A percentile compares a stretch with the other conserved stretches of the same genome.
Conservation (phyloP, 92 coral and sea anemone genomes). For the Micromussa lordhowensis region DNA sequence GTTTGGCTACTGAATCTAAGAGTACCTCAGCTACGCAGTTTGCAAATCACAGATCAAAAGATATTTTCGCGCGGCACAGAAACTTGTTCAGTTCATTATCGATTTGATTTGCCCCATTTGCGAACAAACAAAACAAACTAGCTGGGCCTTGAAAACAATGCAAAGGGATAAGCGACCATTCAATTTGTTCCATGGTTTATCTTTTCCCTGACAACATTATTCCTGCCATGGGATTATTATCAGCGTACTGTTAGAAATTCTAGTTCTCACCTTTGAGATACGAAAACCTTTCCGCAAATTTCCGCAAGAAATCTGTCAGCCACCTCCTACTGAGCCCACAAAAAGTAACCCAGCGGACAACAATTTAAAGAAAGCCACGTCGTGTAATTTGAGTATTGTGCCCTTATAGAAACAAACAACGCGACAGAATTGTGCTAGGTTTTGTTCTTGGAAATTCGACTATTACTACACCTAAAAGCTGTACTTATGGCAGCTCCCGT, state of each 20-base stretch:
- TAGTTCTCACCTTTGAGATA: too few species aligned
- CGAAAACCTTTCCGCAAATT: not conserved
- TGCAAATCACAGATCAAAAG: not conserved
- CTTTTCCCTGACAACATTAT: not conserved
- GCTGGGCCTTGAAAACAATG: not conserved
- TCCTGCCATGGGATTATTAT: not conserved
- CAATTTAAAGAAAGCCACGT: not conserved
- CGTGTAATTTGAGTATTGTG: slow-evolving; percentile 2
- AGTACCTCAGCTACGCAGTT: not conserved
- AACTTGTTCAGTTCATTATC: not conserved
- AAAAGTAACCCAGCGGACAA: not conserved
- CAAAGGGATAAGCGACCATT: not conserved
- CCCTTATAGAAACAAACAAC: not conserved
- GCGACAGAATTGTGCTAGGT: not conserved
- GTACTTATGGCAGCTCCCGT: slow-evolving; percentile 57
- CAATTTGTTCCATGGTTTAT: not conserved
- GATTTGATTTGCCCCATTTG: not conserved
- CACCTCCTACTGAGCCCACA: slow-evolving; percentile 21
- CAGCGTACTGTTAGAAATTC: too few species aligned
- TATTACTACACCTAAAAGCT: too few species aligned
- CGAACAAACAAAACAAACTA: not conserved
- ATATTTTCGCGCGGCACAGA: not conserved
- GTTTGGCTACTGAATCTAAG: not conserved
- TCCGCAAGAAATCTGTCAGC: not conserved
- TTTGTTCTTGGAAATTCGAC: not conserved